A percentile compares a stretch with the other conserved stretches of the same genome.
Conservation (phyloP, 2,113 vertebrate genomes). For the Rynchops niger region DNA sequence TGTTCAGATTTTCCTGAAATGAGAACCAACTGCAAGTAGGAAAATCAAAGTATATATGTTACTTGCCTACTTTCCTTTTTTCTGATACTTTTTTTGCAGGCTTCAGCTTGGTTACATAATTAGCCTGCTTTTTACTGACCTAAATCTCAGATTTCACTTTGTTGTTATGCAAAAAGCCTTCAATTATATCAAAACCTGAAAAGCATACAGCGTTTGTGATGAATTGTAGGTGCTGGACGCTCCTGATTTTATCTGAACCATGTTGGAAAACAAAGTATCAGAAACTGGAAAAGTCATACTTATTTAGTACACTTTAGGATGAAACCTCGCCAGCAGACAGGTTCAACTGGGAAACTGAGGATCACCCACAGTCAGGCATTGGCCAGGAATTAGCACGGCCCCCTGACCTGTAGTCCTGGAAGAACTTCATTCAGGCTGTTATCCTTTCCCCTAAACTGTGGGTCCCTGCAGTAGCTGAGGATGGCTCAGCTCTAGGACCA, state of each 20-base stretch:
- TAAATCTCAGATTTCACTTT: not conserved
- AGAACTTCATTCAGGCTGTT: not conserved
- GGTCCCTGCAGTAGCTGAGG: not conserved
- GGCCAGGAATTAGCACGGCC: not conserved
- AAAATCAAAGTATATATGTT: not conserved
- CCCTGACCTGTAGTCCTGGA: not conserved
- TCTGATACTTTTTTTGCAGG: not conserved
- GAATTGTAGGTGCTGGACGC: not conserved
- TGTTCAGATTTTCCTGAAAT: not conserved
- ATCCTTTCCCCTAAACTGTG: not conserved
- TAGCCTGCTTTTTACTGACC: not conserved
- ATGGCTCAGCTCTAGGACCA: not conserved
- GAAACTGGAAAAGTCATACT: not conserved
- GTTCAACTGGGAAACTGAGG: not conserved
- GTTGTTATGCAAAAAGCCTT: not conserved
- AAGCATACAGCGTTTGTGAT: not conserved
- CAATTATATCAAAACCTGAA: not conserved
- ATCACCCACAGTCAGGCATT: not conserved
- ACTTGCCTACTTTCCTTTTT: not conserved
- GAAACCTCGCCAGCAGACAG: not conserved
- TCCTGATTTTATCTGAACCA: not conserved
- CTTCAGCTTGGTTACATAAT: not conserved
- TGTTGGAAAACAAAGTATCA: not conserved
- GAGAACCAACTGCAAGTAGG: accelerated
- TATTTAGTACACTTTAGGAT: not conserved